phyloP scores from a whole-genome alignment of 2,113 vertebrate species.

The Plotosus lineatus region DNA sequence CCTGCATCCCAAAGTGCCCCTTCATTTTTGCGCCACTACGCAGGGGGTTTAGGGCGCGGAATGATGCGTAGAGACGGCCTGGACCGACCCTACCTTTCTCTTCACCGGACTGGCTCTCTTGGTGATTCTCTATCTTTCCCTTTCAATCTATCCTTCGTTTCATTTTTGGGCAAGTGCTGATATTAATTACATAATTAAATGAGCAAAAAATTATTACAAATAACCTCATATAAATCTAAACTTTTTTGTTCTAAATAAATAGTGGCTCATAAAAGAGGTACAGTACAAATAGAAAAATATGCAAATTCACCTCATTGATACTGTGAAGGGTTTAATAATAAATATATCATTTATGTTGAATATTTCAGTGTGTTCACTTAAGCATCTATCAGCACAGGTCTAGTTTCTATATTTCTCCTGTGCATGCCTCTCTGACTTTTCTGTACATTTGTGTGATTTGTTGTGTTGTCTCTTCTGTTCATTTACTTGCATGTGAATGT shows the following conservation, averaged over 20 bases:
- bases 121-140: constrained; percentile 59
- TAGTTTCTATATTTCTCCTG: neutral
- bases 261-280: neutral
- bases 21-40: constrained; percentile 79
- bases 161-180: constrained; percentile 18
- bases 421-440: constrained; percentile 1
- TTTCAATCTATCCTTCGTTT: neutral
- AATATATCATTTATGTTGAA: neutral
- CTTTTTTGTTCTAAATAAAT: neutral
- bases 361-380: neutral
- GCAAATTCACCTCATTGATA: neutral
- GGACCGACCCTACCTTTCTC: constrained; percentile 72
- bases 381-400: neutral
- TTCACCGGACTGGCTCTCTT: constrained; percentile 77
- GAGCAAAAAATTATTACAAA: no score
- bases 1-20: constrained; percentile 78
- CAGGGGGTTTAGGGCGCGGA: constrained; percentile 74
- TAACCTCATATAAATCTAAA: neutral
- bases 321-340: neutral
- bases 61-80: constrained; percentile 74
- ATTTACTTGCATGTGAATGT: constrained; percentile 14
- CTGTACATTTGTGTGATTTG: neutral
- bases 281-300: neutral
- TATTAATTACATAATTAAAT: neutral
- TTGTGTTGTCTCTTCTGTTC: neutral